A percentile compares a stretch with the other conserved stretches of the same genome.
These are phyloP conservation scores for Decapterus maruadsi DNA, from an alignment of 2,797 vertebrate species.

Conservation along the genomic window DNA sequence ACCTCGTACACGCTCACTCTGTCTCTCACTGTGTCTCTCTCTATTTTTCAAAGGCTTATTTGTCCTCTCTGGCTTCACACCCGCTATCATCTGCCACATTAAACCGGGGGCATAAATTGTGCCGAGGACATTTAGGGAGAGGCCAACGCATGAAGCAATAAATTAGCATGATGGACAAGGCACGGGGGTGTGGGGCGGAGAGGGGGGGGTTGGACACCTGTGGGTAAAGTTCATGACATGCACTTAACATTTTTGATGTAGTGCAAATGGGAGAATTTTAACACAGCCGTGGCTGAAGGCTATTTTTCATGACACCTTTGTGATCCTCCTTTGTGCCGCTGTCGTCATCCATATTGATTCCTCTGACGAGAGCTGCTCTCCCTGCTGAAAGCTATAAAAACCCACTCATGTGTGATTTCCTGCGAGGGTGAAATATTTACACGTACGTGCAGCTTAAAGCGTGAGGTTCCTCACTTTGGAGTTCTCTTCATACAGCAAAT, in stretches of 20 bases:
- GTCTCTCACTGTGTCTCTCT: neutral
- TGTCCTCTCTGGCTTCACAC: conserved; percentile 52
- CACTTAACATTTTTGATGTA: conserved; percentile 12
- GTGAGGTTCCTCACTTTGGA: no score
- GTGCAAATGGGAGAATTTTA: neutral
- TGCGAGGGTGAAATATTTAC: neutral
- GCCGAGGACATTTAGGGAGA: conserved; percentile 30
- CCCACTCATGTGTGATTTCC: neutral
- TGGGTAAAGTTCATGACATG: conserved; percentile 22
- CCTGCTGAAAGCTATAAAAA: neutral
- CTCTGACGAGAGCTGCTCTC: no score
- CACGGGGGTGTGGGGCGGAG: neutral
- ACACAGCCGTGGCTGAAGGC: neutral
- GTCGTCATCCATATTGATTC: conserved; percentile 5
- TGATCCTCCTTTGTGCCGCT: conserved; percentile 2
- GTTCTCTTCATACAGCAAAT: no score
- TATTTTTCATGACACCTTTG: conserved; percentile 7
- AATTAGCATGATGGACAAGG: conserved; percentile 43
- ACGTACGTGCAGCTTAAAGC: neutral
- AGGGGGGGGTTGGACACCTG: conserved; percentile 9
- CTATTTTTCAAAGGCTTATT: conserved; percentile 47
- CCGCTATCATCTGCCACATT: conserved; percentile 49
- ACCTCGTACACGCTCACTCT: conserved; percentile 10
- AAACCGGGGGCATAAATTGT: conserved; percentile 50
- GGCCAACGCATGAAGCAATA: conserved; percentile 10